phyloP scores from a whole-genome alignment of 2,797 vertebrate genomes.

The Hemitrygon akajei region DNA sequence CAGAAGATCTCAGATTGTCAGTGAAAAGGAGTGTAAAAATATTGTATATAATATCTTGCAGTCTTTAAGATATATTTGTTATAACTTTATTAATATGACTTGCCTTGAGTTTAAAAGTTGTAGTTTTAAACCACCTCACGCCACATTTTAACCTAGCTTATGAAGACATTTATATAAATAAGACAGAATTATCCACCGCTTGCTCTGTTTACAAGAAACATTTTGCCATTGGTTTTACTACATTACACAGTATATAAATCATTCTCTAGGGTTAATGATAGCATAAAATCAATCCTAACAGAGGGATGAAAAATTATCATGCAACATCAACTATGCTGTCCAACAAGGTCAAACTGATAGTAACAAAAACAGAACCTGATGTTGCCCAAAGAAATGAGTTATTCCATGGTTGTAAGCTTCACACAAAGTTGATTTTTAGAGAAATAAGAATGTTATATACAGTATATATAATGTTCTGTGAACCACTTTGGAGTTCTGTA shows the following conservation, averaged over 20 bases:
- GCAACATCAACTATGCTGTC: background rate
- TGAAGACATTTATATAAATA: background rate
- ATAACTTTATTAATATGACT: background rate
- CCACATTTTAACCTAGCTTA: background rate
- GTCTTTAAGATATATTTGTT: background rate
- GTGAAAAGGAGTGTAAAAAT: background rate
- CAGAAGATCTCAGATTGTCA: background rate
- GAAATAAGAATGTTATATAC: background rate
- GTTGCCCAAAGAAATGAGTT: background rate
- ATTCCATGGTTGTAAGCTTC: background rate
- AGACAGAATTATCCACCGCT: background rate
- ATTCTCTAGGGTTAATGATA: too few relatives aligned
- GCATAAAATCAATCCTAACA: background rate
- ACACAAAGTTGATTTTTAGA: background rate
- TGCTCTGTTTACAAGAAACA: background rate
- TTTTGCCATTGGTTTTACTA: background rate
- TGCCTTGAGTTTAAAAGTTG: background rate
- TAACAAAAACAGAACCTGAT: background rate
- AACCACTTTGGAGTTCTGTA: background rate
- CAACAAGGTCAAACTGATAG: background rate
- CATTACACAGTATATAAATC: too few relatives aligned
- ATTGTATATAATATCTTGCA: background rate
- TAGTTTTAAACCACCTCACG: background rate
- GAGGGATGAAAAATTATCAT: background rate
- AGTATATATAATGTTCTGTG: too few relatives aligned